Evolutionary conservation across 1,140 invertebrate species (phyloP), one percentile per base, ranked within the genome.

Genomic region (Acromyrmex heyeri): DNA sequence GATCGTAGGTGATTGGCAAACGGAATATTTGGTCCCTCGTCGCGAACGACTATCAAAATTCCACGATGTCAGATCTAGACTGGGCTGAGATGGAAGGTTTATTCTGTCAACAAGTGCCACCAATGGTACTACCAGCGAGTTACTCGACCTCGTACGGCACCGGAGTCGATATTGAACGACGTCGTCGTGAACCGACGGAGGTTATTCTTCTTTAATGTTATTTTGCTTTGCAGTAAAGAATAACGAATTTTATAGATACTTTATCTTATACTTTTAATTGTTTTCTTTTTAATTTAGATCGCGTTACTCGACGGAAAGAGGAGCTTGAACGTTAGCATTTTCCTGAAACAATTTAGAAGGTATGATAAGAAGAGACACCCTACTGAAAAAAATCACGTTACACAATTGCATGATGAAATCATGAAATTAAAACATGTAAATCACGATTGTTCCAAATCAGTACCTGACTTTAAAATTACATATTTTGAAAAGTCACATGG

Each of bases 311-410:
- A 99, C 94, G 98, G 98, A n/a, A 99, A 99, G 95, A 95, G 99
- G 88, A 99, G 98, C 94, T 95, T 99, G 53, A 99, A 99, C 92
- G 98, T 99, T 0, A 99, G 99, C 94, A 99, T 99, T 87, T 99
- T 99, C 95, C 96, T 99, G n/a, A 99, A 99, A 95, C 99, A 99
- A 95, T 99, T 99, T 94, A 96, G 98, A 95, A 98, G 97, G 97
- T 97, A 95, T 93, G 87, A 69, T 44, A 82, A 44, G 3, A 57
- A 4, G 53, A 55, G 5, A 12, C 2, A 3, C 30, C 30, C 4
- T 30, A 4, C 2, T 30, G 27, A 30, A 30, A 30, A 30, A 30
- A 30, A 30, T 30, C 30, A 30, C 30, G 30, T 30, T 30, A 30
- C 30, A 30, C 0, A 30, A 30, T 27, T 30, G 30, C 30, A 30